Percentiles rank a stretch among this genome's conserved stretches.
These are phyloP conservation scores for Proctacanthus coquilletti DNA, from an alignment of 1,140 invertebrate genomes.

Conservation along the genomic window DNA sequence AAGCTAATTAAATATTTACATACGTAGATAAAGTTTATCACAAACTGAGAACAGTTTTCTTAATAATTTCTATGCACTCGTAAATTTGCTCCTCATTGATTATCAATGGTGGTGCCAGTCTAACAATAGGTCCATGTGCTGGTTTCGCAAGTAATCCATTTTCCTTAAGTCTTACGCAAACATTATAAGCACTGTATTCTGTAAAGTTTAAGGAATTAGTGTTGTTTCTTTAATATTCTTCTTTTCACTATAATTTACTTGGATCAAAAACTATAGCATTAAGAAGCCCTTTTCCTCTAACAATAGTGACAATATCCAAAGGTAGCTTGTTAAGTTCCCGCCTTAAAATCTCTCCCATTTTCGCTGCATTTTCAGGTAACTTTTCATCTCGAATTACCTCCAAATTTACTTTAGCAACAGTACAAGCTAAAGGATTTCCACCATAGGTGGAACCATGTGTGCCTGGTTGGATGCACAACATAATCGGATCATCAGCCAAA, in stretches of 20 bases:
- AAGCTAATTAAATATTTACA: too few species aligned
- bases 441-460: constrained; percentile 98
- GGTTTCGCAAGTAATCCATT: constrained; percentile 89
- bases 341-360: constrained; percentile 64
- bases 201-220: constrained; percentile 8
- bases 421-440: constrained; percentile 90
- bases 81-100: constrained; percentile 71
- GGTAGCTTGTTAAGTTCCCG: constrained; percentile 55
- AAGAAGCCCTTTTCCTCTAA: constrained; percentile 85
- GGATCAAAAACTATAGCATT: constrained; percentile 89
- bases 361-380: constrained; percentile 71
- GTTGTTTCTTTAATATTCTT: background rate
- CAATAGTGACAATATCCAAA: constrained; percentile 53
- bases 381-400: constrained; percentile 75
- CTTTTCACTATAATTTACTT: constrained; percentile 36
- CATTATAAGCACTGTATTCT: constrained; percentile 76
- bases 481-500: constrained; percentile 41
- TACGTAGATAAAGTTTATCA: too few species aligned
- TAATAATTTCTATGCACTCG: constrained; percentile 73
- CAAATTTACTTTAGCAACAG: constrained; percentile 63
- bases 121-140: constrained; percentile 87
- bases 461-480: constrained; percentile 84
- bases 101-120: constrained; percentile 84
- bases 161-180: constrained; percentile 77
- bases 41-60: constrained; percentile 31